Conservation (phyloP, 2,797 vertebrate species). For the Dicrostonyx torquatus region DNA sequence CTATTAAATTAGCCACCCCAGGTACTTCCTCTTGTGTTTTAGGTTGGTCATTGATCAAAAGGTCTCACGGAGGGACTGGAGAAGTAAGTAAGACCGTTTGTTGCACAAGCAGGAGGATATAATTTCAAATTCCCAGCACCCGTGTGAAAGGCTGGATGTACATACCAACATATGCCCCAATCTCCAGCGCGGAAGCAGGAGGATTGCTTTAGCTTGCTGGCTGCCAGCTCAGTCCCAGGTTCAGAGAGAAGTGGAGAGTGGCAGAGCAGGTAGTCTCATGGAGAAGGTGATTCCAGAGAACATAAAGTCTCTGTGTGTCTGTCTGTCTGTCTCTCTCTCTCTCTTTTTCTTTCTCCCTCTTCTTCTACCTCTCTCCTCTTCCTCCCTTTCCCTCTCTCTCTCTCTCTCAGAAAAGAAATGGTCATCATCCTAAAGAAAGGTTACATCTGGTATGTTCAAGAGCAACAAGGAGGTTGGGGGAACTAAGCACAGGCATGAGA, state of each 20-base stretch:
- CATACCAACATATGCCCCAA: background rate
- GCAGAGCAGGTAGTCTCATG: background rate
- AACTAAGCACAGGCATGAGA: background rate
- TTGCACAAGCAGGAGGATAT: background rate
- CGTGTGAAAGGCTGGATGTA: background rate
- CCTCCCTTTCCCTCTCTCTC: too few relatives aligned
- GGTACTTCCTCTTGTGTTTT: background rate
- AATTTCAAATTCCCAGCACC: background rate
- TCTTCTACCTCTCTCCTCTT: too few relatives aligned
- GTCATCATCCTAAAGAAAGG: background rate
- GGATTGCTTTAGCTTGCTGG: background rate
- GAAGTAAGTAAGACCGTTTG: background rate
- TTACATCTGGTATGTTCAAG: background rate
- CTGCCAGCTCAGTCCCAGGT: background rate
- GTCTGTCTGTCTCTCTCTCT: too few relatives aligned
- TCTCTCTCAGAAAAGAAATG: background rate
- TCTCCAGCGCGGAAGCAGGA: background rate
- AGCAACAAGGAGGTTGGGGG: background rate
- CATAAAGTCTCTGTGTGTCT: background rate
- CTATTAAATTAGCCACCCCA: background rate
- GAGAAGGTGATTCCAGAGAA: background rate
- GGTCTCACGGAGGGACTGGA: background rate
- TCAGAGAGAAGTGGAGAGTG: background rate
- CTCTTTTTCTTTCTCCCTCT: too few relatives aligned
- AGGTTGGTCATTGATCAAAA: background rate